A percentile compares a stretch with the other conserved stretches of the same genome.
Conservation (phyloP, 2,888 invertebrate genomes). For the Diloba caeruleocephala region DNA sequence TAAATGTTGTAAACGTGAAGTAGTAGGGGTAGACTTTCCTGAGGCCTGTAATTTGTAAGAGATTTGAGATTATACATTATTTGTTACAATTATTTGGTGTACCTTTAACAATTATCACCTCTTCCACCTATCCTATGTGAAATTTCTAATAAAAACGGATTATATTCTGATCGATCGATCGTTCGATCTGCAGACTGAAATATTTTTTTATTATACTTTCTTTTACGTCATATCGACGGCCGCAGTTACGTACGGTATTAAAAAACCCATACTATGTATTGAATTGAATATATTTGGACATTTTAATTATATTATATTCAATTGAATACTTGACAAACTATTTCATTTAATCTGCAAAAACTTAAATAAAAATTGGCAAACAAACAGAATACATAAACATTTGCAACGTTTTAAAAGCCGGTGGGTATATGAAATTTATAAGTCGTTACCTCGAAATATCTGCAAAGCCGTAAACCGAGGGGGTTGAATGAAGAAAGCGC, state of each 20-base stretch:
- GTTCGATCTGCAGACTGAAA: no score
- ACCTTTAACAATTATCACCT: background rate
- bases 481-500: constrained; percentile 66
- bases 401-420: constrained; percentile 25
- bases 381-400: constrained; percentile 5
- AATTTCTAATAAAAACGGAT: no score
- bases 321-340: no score
- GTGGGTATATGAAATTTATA: constrained; percentile 29
- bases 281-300: no score
- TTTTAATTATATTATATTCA: no score
- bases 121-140: no score
- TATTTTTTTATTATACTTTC: no score
- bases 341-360: no score
- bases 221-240: no score
- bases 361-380: constrained; percentile 10
- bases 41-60: constrained; percentile 90
- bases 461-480: constrained; percentile 57
- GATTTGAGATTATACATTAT: constrained; percentile 10
- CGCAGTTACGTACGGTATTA: no score
- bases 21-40: constrained; percentile 99
- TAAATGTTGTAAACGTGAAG: constrained; percentile 98
- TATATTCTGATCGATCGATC: no score
- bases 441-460: constrained; percentile 54
- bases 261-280: no score
- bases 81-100: background rate